Percentiles rank a stretch among this genome's conserved stretches.
phyloP scores from a whole-genome alignment of 2,888 invertebrate genomes.

The Hartigia nigra region DNA sequence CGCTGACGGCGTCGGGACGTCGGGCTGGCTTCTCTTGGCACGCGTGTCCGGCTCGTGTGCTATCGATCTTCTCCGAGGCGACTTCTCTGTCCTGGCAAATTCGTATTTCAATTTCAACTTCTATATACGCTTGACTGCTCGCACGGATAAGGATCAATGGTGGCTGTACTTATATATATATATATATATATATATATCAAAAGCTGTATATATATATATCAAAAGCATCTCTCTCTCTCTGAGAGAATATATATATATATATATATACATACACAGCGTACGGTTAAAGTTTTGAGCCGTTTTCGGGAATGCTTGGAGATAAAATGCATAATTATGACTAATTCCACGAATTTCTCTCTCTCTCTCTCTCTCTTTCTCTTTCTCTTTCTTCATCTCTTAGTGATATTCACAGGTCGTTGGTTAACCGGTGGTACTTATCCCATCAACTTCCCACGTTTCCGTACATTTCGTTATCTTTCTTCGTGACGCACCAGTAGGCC shows the following conservation, averaged over 20 bases:
- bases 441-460: slow-evolving; percentile 6
- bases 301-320: slow-evolving; percentile 22
- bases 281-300: neutral
- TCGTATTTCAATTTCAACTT: neutral
- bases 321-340: slow-evolving; percentile 35
- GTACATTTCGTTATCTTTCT: slow-evolving; percentile 15
- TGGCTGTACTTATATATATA: neutral
- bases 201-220: no score
- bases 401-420: slow-evolving; percentile 13
- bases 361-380: neutral
- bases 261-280: neutral
- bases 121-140: neutral
- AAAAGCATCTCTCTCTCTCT: no score
- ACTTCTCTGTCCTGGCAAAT: neutral
- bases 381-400: neutral
- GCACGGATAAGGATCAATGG: neutral
- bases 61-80: neutral
- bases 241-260: no score
- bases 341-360: slow-evolving; percentile 29
- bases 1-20: neutral
- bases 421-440: slow-evolving; percentile 1
- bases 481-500: slow-evolving; percentile 11
- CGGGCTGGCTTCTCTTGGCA: neutral
- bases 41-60: neutral
- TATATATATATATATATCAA: no score